Evolutionary conservation across 2,797 vertebrate species (phyloP).

Genomic region (Periophthalmus magnuspinnatus): DNA sequence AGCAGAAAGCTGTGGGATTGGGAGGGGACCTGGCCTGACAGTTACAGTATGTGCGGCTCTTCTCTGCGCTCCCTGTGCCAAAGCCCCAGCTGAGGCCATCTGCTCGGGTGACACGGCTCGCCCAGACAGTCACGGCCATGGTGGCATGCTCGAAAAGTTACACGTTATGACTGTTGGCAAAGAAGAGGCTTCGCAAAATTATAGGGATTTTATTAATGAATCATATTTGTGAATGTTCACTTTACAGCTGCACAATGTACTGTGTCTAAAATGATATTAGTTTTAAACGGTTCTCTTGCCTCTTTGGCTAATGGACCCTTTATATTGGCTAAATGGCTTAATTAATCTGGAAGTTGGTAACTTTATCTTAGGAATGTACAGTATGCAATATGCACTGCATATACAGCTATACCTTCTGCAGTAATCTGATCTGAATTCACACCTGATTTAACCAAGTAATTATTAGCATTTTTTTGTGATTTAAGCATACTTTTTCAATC

Average conservation of each 20-base stretch:
- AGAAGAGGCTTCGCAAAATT: neutral
- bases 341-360: too few species aligned
- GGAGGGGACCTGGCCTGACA: slow-evolving; percentile 60
- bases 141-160: slow-evolving; percentile 42
- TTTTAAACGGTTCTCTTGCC: neutral
- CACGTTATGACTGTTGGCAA: slow-evolving; percentile 18
- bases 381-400: too few species aligned
- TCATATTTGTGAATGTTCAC: neutral
- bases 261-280: neutral
- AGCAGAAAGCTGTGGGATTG: slow-evolving; percentile 70
- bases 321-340: neutral
- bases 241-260: neutral
- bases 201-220: neutral
- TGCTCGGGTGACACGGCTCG: slow-evolving; percentile 58
- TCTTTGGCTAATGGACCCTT: neutral
- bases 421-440: too few species aligned
- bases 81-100: slow-evolving; percentile 64
- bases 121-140: slow-evolving; percentile 29
- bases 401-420: too few species aligned
- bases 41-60: slow-evolving; percentile 62
- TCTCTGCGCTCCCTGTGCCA: slow-evolving; percentile 52
- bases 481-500: too few species aligned
- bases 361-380: too few species aligned
- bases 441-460: too few species aligned
- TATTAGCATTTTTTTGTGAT: too few species aligned